Evolutionary conservation across 2,113 vertebrate genomes (phyloP), one percentile per base, ranked within the genome.

Genomic region (Motacilla alba): DNA sequence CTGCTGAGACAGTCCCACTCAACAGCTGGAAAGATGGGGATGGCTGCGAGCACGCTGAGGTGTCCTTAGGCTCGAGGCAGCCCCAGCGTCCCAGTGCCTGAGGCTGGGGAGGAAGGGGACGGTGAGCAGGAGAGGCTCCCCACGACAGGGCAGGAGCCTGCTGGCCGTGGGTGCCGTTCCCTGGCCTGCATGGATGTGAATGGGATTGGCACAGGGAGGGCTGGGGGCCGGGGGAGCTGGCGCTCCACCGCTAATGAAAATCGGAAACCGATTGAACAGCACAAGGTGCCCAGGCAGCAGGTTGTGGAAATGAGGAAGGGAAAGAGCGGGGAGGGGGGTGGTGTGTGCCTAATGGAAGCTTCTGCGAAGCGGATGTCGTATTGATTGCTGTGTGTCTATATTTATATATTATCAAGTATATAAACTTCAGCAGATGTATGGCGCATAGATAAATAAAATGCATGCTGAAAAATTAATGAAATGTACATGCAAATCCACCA

Each of bases 391-490:
- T 55, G 95, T 86, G 97, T 97, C 97, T 98, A 98, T 98, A 98
- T 98, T 98, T 98, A 98, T 98, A 98, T 97, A 96, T 97, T 97
- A 97, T 96, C 96, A 97, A 97, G 97, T 95, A 97, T 95, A 96
- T 98, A 98, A 98, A 97, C 97, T 98, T 98, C 98, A 97, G 98
- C 97, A 98, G 97, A 98, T 98, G 98, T 98, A 97, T 97, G 96
- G 97, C 75, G 94, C 97, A 95, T 96, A 97, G 98, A 98, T 98
- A 98, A 98, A 98, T 98, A 98, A 98, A 97, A 98, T 98, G 98
- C 97, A 96, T 97, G 46, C 96, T 98, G 97, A 98, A 98, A 98
- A 98, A 98, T 98, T 98, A 98, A 98, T 98, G 97, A 98, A 97
- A 97, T 97, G 96, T 96, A 96, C 98, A 97, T 95, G 96, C 97